Evolutionary conservation across 2,797 vertebrate species (phyloP).

Genomic region (Schizopygopsis malacanthus): DNA sequence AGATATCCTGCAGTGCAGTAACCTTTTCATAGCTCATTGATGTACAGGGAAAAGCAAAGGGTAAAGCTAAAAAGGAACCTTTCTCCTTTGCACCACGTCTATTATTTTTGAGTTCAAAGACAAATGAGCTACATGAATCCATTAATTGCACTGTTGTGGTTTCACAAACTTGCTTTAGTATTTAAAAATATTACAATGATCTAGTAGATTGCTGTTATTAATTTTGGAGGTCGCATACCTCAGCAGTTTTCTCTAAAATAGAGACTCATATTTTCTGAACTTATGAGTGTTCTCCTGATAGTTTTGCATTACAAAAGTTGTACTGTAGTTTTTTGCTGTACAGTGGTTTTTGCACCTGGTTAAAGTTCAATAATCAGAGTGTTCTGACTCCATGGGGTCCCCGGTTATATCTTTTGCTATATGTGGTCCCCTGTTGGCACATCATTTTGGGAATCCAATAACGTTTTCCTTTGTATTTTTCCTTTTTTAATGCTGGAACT

Average conservation of each 20-base stretch:
- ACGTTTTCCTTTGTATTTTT: background rate
- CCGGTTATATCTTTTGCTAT: background rate
- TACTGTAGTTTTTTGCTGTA: background rate
- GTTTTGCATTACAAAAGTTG: background rate
- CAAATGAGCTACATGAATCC: slow-evolving; percentile 3
- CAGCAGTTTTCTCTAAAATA: background rate
- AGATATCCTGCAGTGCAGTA: slow-evolving; percentile 40
- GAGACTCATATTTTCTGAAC: background rate
- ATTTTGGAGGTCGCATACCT: slow-evolving; percentile 17
- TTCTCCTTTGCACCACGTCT: background rate
- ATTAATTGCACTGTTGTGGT: background rate
- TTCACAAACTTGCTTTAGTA: background rate
- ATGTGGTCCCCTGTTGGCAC: background rate
- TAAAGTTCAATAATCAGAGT: background rate
- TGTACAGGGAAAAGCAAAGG: slow-evolving; percentile 24
- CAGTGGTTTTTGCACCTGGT: background rate
- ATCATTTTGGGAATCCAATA: background rate
- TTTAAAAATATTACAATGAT: background rate
- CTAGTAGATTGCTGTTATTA: background rate
- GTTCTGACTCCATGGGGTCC: background rate
- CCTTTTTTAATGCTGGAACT: background rate
- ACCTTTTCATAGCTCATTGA: slow-evolving; percentile 43
- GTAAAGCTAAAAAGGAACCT: slow-evolving; percentile 33
- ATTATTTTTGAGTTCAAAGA: slow-evolving; percentile 27
- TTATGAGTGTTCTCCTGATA: background rate